phyloP scores from a whole-genome alignment of 2,113 vertebrate species.

The Neodontobutis hainanensis region DNA sequence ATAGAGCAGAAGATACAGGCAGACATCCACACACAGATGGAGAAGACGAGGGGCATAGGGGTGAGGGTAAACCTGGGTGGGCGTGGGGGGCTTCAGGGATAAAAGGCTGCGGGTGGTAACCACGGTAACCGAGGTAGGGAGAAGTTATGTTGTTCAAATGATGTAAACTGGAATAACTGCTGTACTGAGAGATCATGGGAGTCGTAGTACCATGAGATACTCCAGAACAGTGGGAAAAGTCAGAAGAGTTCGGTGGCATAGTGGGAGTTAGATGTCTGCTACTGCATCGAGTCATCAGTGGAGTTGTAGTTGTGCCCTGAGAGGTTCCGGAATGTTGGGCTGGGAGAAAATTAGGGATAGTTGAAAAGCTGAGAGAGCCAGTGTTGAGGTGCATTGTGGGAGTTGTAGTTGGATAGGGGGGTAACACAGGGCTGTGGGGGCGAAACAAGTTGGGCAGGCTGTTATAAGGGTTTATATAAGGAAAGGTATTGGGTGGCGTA shows the following conservation, averaged over 20 bases:
- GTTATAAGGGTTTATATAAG: conserved; percentile 19
- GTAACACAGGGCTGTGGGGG: conserved; percentile 6
- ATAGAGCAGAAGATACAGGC: neutral
- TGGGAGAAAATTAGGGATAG: too few relatives aligned
- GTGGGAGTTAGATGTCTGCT: too few relatives aligned
- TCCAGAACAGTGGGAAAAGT: neutral
- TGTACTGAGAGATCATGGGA: conserved; percentile 14
- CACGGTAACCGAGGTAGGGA: neutral
- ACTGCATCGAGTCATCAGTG: too few relatives aligned
- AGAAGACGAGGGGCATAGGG: neutral
- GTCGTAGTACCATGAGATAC: neutral
- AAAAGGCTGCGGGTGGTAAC: neutral
- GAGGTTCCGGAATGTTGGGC: too few relatives aligned
- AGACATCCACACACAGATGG: neutral
- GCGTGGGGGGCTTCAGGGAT: neutral
- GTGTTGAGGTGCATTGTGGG: too few relatives aligned
- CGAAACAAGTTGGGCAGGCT: conserved; percentile 50
- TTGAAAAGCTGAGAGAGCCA: too few relatives aligned
- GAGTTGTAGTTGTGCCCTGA: too few relatives aligned
- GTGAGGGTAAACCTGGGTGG: conserved; percentile 20
- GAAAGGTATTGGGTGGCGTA: neutral
- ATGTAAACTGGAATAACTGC: conserved; percentile 72
- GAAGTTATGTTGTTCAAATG: conserved; percentile 26
- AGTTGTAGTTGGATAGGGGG: conserved; percentile 8
- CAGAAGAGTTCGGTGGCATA: neutral